Evolutionary conservation across 2,797 vertebrate species (phyloP).

Genomic region (Poecilia picta): DNA sequence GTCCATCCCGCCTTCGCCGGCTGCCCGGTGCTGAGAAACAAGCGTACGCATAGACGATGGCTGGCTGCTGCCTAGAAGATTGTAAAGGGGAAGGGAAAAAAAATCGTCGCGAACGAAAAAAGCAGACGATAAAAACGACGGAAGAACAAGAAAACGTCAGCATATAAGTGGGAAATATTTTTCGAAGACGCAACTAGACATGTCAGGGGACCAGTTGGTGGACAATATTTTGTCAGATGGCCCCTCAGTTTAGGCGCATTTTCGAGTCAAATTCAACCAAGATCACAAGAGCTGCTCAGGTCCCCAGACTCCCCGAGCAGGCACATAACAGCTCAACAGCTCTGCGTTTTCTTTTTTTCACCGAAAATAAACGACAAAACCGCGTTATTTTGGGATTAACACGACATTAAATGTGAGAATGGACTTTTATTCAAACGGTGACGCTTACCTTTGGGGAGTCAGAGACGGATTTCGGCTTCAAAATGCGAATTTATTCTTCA

Average conservation of each 20-base stretch:
- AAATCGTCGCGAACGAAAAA: conserved; percentile 66
- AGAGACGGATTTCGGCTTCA: conserved; percentile 43
- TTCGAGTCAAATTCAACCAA: conserved; percentile 70
- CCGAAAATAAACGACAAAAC: conserved; percentile 66
- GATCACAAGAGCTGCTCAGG: conserved; percentile 62
- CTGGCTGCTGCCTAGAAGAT: conserved; percentile 72
- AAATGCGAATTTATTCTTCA: conserved; percentile 63
- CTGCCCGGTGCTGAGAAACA: not conserved
- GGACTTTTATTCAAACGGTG: conserved; percentile 43
- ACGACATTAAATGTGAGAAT: conserved; percentile 39
- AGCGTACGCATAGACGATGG: conserved; percentile 61
- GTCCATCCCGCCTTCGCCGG: conserved; percentile 49
- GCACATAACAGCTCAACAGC: conserved; percentile 67
- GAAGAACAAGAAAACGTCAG: conserved; percentile 54
- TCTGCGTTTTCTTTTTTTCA: conserved; percentile 59
- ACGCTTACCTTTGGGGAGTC: conserved; percentile 69
- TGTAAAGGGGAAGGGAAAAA: conserved; percentile 81
- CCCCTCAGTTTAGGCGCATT: conserved; percentile 73
- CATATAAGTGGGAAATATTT: conserved; percentile 53
- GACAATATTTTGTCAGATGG: conserved; percentile 75
- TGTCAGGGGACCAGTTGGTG: conserved; percentile 53
- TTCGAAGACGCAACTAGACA: conserved; percentile 59
- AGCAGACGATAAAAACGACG: conserved; percentile 62
- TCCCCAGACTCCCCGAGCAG: conserved; percentile 66
- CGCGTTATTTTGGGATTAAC: conserved; percentile 35